Percentiles rank a stretch among this genome's conserved stretches.
These are phyloP conservation scores for Augiades crinisus DNA, from an alignment of 2,888 invertebrate genomes.

Conservation along the genomic window DNA sequence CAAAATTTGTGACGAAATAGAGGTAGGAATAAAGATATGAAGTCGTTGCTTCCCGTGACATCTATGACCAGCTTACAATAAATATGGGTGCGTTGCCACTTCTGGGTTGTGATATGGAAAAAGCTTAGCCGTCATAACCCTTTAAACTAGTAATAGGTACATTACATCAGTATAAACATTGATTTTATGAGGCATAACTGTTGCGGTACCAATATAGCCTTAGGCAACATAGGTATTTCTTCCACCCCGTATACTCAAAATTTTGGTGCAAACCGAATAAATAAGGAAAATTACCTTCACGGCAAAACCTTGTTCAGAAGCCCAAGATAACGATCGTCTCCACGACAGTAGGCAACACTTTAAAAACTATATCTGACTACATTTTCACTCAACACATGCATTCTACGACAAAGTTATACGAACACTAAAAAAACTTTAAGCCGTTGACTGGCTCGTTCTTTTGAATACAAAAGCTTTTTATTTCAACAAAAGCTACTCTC, in stretches of 20 bases:
- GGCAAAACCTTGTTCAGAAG: slow-evolving; percentile 11
- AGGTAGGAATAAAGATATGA: too few relatives aligned
- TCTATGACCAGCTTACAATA: too few relatives aligned
- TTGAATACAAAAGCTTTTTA: slow-evolving; percentile 64
- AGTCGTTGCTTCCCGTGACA: too few relatives aligned
- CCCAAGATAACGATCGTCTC: not conserved
- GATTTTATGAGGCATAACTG: too few relatives aligned
- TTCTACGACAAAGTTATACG: slow-evolving; percentile 54
- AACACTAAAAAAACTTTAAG: slow-evolving; percentile 67
- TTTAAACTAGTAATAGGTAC: too few relatives aligned
- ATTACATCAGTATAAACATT: too few relatives aligned
- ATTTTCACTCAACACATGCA: slow-evolving; percentile 54
- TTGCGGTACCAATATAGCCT: not conserved
- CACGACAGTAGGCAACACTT: slow-evolving; percentile 14
- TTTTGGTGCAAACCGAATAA: slow-evolving; percentile 2
- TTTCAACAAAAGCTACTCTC: slow-evolving; percentile 67
- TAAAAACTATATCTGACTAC: slow-evolving; percentile 13
- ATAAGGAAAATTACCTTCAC: slow-evolving; percentile 18
- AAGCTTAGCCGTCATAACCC: too few relatives aligned
- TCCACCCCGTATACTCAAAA: too few relatives aligned
- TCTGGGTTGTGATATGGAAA: too few relatives aligned
- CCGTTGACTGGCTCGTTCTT: slow-evolving; percentile 56
- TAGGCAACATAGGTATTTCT: too few relatives aligned
- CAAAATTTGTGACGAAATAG: too few relatives aligned
- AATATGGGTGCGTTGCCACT: too few relatives aligned